These are phyloP conservation scores for Caranx ignobilis DNA, from an alignment of 2,113 vertebrate genomes.

Conservation along the genomic window DNA sequence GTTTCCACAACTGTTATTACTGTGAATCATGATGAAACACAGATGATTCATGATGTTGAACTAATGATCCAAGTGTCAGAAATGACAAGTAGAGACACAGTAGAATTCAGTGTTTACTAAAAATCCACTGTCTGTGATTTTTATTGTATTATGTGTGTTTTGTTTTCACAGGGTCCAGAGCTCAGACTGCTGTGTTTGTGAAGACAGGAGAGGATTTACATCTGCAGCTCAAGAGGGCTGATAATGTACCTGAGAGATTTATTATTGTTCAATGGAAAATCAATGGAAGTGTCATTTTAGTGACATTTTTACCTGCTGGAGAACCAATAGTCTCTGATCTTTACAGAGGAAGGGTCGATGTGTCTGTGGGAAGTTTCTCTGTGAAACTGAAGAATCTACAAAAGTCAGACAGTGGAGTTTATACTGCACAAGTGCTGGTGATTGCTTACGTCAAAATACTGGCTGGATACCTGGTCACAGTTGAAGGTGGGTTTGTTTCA, in stretches of 20 bases:
- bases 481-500: not conserved
- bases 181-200: constrained; percentile 27
- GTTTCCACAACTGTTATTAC: too few species aligned
- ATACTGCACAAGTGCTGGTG: fast-evolving
- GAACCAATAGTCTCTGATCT: fast-evolving
- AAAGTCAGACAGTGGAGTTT: constrained; percentile 33
- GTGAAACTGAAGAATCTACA: constrained; percentile 27
- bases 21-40: too few species aligned
- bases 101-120: too few species aligned
- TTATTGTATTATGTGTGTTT: too few species aligned
- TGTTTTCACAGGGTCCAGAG: not conserved
- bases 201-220: not conserved
- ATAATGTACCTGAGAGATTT: too few species aligned
- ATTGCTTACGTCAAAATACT: fast-evolving
- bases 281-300: fast-evolving
- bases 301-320: fast-evolving
- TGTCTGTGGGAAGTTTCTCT: not conserved
- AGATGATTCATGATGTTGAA: too few species aligned
- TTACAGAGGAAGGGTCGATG: not conserved
- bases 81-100: too few species aligned
- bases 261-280: not conserved
- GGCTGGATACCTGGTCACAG: not conserved
- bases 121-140: too few species aligned
- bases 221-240: not conserved
- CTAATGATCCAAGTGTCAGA: too few species aligned